Evolutionary conservation across 2,888 invertebrate genomes (phyloP).

Genomic region (Synergus japonicus): DNA sequence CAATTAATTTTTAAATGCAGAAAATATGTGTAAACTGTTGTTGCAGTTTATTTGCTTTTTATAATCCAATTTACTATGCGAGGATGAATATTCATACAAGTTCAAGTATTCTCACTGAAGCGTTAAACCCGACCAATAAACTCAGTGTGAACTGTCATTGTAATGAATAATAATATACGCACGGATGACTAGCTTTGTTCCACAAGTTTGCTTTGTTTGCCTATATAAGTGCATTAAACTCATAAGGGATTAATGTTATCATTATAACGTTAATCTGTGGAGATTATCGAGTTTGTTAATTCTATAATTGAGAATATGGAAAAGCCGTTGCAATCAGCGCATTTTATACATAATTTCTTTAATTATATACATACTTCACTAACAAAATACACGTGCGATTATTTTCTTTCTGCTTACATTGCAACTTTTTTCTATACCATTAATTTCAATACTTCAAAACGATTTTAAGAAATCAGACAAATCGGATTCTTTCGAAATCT

Average conservation of each 20-base stretch:
- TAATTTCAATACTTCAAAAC: too few species aligned
- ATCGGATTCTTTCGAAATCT: too few species aligned
- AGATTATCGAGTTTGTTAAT: constrained; percentile 3
- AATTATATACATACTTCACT: not conserved
- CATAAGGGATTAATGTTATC: constrained; percentile 30
- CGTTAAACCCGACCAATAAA: constrained; percentile 5
- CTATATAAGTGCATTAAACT: constrained; percentile 12
- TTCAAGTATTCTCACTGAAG: not conserved
- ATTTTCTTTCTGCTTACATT: too few species aligned
- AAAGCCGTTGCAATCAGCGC: not conserved
- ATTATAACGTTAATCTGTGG: not conserved
- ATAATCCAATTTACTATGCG: not conserved
- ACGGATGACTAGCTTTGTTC: not conserved
- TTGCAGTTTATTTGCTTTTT: not conserved
- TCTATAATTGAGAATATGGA: not conserved
- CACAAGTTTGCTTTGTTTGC: constrained; percentile 15
- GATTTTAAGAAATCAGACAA: too few species aligned
- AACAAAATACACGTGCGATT: too few species aligned
- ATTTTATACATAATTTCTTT: not conserved
- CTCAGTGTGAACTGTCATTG: constrained; percentile 5
- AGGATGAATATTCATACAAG: constrained; percentile 9
- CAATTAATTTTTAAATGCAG: not conserved
- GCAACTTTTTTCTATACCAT: too few species aligned
- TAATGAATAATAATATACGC: constrained; percentile 36
- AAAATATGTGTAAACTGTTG: too few species aligned